Conservation (phyloP, 2,113 vertebrate genomes). For the Aepyceros melampus region DNA sequence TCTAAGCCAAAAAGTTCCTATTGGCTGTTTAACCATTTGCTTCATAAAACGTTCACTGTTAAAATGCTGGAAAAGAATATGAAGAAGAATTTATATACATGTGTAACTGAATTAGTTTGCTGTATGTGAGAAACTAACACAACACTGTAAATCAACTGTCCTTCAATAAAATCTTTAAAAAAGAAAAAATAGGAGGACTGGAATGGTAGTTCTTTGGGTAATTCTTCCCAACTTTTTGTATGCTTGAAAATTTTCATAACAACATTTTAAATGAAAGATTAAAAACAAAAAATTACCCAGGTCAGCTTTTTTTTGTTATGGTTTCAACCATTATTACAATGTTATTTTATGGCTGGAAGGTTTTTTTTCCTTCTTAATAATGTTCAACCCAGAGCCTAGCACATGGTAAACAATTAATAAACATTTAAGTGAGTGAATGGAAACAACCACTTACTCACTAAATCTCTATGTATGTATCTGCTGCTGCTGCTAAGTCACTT, state of each 20-base stretch:
- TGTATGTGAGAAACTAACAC: background rate
- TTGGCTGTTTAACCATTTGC: background rate
- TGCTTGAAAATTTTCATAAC: background rate
- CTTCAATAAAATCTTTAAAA: background rate
- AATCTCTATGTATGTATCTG: no score
- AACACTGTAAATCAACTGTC: background rate
- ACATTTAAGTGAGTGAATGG: background rate
- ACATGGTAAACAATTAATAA: background rate
- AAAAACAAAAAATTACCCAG: background rate
- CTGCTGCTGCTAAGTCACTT: no score
- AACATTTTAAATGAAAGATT: background rate
- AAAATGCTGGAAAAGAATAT: background rate
- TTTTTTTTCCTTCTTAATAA: background rate
- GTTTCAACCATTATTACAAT: background rate
- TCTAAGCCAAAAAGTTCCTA: background rate
- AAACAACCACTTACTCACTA: background rate
- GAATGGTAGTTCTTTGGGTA: background rate
- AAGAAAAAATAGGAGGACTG: background rate
- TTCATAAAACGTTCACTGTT: background rate
- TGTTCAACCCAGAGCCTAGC: background rate
- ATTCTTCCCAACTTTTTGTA: background rate
- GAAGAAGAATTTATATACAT: background rate
- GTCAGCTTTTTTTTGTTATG: no score
- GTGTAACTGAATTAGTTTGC: background rate
- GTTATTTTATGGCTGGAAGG: no score